These are phyloP conservation scores for Ceyx erithaca DNA, from an alignment of 2,797 vertebrate species.

Conservation along the genomic window DNA sequence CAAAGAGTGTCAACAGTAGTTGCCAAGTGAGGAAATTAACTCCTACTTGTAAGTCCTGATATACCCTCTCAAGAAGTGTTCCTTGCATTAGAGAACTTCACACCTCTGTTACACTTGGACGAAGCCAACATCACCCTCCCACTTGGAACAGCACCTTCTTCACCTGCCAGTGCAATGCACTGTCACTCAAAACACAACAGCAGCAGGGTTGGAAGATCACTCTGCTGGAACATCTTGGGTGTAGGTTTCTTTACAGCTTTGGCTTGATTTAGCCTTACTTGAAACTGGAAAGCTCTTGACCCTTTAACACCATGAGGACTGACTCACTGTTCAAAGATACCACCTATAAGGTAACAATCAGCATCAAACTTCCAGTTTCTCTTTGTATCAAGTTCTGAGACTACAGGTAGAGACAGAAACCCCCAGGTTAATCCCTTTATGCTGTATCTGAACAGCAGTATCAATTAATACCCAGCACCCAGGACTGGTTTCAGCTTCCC, in stretches of 20 bases:
- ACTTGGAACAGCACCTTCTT: background rate
- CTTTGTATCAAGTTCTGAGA: background rate
- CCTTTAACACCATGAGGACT: background rate
- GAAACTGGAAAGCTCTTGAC: background rate
- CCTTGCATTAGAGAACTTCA: background rate
- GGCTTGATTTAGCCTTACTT: background rate
- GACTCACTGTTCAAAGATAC: background rate
- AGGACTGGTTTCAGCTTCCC: background rate
- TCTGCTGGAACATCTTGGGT: background rate
- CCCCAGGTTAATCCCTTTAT: background rate
- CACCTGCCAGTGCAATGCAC: accelerated
- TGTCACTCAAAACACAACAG: background rate
- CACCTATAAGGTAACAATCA: background rate
- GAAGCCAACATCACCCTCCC: background rate
- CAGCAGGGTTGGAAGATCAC: background rate
- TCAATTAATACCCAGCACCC: constrained; percentile 1
- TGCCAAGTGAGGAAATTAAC: background rate
- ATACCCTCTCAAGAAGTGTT: background rate
- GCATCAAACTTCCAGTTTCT: background rate
- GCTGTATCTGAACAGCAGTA: background rate
- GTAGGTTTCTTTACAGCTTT: background rate
- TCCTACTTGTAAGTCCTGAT: background rate
- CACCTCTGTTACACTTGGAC: background rate
- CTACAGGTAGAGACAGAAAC: background rate
- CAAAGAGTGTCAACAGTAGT: background rate